A percentile compares a stretch with the other conserved stretches of the same genome.
These are phyloP conservation scores for Potamilus streckersoni DNA, from an alignment of 1,140 invertebrate species.

Conservation along the genomic window DNA sequence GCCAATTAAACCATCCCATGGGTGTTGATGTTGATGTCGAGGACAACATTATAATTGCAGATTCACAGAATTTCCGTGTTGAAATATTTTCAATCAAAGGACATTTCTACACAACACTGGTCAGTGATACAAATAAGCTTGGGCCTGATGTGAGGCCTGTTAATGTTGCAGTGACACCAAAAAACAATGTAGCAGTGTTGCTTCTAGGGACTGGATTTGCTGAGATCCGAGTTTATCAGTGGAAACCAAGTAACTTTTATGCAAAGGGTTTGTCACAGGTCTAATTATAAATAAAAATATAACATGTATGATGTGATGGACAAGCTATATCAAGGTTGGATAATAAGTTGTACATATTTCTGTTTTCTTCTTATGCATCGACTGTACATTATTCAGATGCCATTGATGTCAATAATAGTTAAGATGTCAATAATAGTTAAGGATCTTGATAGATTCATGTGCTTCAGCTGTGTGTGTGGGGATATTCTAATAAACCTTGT, in stretches of 20 bases:
- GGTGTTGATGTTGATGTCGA: slow-evolving; percentile 97
- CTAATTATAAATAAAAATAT: no score
- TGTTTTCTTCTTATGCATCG: no score
- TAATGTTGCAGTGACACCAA: slow-evolving; percentile 56
- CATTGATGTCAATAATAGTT: no score
- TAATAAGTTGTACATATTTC: no score
- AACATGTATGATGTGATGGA: no score
- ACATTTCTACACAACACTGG: slow-evolving; percentile 36
- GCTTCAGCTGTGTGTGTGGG: no score
- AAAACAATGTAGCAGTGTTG: slow-evolving; percentile 56
- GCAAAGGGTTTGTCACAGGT: no score
- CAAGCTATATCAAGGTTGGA: no score
- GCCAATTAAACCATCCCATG: slow-evolving; percentile 92
- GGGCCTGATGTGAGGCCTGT: slow-evolving; percentile 50
- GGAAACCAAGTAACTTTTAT: slow-evolving; percentile 5
- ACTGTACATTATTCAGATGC: no score
- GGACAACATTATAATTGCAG: slow-evolving; percentile 96
- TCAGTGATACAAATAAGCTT: slow-evolving; percentile 48
- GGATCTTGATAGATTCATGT: no score
- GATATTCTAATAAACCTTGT: no score
- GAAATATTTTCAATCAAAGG: slow-evolving; percentile 83
- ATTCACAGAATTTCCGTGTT: slow-evolving; percentile 97
- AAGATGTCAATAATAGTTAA: no score
- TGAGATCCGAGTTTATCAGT: slow-evolving; percentile 50
- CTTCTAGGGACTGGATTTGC: slow-evolving; percentile 54